Evolutionary conservation across 2,797 vertebrate genomes (phyloP).

Genomic region (Periophthalmus magnuspinnatus): DNA sequence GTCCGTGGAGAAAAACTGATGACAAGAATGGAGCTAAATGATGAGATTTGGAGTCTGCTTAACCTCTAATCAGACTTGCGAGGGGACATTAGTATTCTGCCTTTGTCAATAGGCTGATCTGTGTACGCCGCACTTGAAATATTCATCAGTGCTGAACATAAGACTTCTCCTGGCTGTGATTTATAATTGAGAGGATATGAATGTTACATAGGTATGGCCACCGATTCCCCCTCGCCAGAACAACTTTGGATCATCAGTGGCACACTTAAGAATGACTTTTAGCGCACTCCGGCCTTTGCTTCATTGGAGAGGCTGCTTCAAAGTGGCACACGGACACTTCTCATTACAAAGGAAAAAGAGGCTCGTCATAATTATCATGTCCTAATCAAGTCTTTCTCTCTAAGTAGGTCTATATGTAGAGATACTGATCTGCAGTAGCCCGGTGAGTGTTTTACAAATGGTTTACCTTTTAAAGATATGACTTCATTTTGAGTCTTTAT

Average conservation of each 20-base stretch:
- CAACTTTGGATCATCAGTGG: slow-evolving; percentile 69
- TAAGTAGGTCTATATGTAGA: no score
- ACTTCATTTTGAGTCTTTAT: no score
- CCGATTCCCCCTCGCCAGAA: slow-evolving; percentile 57
- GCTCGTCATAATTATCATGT: background rate
- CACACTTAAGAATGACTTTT: slow-evolving; percentile 69
- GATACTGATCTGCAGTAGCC: no score
- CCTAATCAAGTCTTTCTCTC: background rate
- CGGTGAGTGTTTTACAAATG: no score
- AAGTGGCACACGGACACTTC: slow-evolving; percentile 38
- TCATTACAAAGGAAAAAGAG: slow-evolving; percentile 22
- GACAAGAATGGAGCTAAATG: slow-evolving; percentile 77
- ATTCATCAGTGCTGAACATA: slow-evolving; percentile 80
- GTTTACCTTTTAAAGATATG: no score
- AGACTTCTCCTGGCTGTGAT: slow-evolving; percentile 75
- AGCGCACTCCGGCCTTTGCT: slow-evolving; percentile 53
- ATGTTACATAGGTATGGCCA: slow-evolving; percentile 80
- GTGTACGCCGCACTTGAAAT: slow-evolving; percentile 81
- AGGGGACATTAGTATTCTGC: slow-evolving; percentile 82
- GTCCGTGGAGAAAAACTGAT: no score
- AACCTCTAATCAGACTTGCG: slow-evolving; percentile 80
- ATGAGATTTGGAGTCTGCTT: slow-evolving; percentile 81
- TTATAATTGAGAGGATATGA: slow-evolving; percentile 85
- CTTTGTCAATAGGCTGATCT: slow-evolving; percentile 83
- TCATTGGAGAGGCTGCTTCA: slow-evolving; percentile 50